Evolutionary conservation across 2,113 vertebrate genomes (phyloP).

Genomic region (Hemicordylus capensis): DNA sequence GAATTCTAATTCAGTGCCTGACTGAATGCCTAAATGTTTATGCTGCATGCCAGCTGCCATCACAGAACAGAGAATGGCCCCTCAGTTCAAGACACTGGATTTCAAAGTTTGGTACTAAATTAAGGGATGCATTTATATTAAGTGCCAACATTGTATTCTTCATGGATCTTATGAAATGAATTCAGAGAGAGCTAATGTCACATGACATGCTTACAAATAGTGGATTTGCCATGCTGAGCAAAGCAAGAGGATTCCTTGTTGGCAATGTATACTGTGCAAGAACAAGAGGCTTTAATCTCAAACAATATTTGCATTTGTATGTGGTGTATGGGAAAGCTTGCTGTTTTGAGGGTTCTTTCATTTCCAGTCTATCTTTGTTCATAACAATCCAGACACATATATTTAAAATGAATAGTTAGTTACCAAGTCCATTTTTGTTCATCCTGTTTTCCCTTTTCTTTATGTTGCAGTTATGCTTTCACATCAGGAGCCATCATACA

Average conservation of each 20-base stretch:
- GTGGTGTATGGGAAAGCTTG: not conserved
- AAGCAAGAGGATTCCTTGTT: not conserved
- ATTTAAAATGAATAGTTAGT: slow-evolving; percentile 8
- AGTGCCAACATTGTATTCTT: not conserved
- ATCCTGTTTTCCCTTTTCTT: not conserved
- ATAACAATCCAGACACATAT: not conserved
- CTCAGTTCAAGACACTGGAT: not conserved
- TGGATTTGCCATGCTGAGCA: not conserved
- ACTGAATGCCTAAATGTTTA: not conserved
- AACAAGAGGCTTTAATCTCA: not conserved
- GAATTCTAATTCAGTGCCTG: not conserved
- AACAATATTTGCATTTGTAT: not conserved
- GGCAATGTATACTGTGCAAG: not conserved
- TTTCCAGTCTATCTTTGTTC: not conserved
- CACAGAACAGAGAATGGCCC: not conserved
- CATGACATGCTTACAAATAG: not conserved
- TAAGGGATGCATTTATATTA: no score
- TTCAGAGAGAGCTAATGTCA: not conserved
- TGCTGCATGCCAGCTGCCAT: not conserved
- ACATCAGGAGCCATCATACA: not conserved
- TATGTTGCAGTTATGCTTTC: not conserved
- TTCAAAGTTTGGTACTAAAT: not conserved
- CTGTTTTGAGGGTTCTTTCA: not conserved
- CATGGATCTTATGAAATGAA: not conserved
- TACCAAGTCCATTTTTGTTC: not conserved